Conservation (phyloP, 2,113 vertebrate genomes). For the Sminthopsis crassicaudata region DNA sequence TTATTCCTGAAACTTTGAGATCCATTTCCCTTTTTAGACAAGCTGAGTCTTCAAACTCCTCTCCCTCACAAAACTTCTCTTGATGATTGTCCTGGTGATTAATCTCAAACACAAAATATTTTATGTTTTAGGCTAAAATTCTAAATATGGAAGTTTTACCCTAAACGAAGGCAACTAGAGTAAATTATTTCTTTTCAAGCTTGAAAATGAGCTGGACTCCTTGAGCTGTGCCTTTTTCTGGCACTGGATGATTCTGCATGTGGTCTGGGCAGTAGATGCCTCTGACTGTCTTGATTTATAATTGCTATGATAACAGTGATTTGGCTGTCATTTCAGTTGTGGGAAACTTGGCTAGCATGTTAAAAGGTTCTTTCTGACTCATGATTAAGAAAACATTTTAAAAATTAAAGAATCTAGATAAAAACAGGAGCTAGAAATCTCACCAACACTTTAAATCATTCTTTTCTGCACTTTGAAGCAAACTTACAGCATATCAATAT, state of each 20-base stretch:
- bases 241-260: not conserved
- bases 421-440: not conserved
- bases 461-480: constrained; percentile 16
- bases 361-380: constrained; percentile 8
- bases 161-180: not conserved
- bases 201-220: not conserved
- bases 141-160: not conserved
- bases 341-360: not conserved
- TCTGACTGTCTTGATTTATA: not conserved
- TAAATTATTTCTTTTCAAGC: not conserved
- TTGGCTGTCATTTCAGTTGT: not conserved
- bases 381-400: not conserved
- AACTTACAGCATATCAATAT: not conserved
- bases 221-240: not conserved
- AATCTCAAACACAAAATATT: not conserved
- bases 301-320: not conserved
- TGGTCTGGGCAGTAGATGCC: not conserved
- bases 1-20: not conserved
- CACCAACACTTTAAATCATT: not conserved
- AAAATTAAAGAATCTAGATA: not conserved
- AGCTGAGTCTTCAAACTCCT: not conserved
- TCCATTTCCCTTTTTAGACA: not conserved
- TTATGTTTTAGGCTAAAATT: not conserved
- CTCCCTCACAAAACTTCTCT: not conserved
- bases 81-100: not conserved